Evolutionary conservation across 2,113 vertebrate genomes (phyloP).

Genomic region (Nestor notabilis): DNA sequence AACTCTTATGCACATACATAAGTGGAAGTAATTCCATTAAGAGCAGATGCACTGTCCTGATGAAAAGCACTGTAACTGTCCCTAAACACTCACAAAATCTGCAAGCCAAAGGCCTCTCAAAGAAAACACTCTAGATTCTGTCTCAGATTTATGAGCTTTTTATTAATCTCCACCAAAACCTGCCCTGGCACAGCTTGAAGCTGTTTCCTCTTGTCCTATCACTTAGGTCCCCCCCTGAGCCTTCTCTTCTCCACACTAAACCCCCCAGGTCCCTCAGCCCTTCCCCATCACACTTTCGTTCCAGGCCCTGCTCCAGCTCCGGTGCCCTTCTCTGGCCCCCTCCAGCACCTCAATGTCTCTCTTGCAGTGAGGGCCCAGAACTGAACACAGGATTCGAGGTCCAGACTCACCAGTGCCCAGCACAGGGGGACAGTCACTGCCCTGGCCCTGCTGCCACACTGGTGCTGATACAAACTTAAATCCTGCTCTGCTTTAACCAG

Average conservation of each 20-base stretch:
- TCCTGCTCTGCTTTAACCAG: background rate
- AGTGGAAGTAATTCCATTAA: constrained; percentile 14
- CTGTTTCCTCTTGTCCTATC: rapidly evolving
- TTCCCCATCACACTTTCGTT: background rate
- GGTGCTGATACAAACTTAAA: background rate
- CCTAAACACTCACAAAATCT: background rate
- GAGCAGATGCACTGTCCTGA: background rate
- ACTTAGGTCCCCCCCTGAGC: background rate
- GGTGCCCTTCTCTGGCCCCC: rapidly evolving
- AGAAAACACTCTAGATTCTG: background rate
- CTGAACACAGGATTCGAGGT: rapidly evolving
- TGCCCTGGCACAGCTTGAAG: background rate
- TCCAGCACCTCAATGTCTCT: background rate
- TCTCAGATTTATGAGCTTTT: background rate
- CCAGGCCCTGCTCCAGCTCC: background rate
- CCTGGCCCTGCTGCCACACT: background rate
- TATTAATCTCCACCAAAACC: background rate
- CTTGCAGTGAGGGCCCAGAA: background rate
- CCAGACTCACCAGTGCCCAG: rapidly evolving
- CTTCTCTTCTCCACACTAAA: background rate
- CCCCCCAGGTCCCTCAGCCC: background rate
- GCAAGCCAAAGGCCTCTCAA: background rate
- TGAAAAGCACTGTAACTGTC: background rate
- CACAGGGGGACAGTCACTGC: rapidly evolving
- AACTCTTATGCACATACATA: background rate